phyloP scores from a whole-genome alignment of 2,797 vertebrate genomes.

The Urophycis tenuis region DNA sequence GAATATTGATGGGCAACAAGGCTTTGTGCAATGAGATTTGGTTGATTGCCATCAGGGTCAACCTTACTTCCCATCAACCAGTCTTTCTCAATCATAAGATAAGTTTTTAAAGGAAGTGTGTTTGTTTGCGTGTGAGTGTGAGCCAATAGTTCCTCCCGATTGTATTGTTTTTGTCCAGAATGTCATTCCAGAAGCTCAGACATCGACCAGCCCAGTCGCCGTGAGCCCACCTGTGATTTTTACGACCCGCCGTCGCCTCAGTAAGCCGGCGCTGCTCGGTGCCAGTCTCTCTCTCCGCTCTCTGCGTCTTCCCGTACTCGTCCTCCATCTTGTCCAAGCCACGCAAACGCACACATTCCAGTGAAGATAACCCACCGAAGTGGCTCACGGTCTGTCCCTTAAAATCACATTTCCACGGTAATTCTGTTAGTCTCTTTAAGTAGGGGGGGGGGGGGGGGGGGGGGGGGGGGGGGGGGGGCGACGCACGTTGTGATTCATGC shows the following conservation, averaged over 20 bases:
- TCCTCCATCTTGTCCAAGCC: conserved; percentile 36
- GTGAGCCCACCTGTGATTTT: not conserved
- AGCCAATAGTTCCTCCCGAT: not conserved
- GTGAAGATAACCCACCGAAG: conserved; percentile 38
- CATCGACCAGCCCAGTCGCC: not conserved
- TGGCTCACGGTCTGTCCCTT: conserved; percentile 50
- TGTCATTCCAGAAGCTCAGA: not conserved
- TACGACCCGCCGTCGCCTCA: not conserved
- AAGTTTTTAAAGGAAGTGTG: not conserved
- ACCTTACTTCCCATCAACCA: not conserved
- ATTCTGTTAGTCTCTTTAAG: conserved; percentile 53
- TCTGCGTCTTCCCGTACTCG: not conserved
- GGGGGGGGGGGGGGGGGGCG: conserved; percentile 30
- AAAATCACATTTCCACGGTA: conserved; percentile 63
- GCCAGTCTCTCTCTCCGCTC: not conserved
- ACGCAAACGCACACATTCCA: conserved; percentile 58
- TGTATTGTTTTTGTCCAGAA: not conserved
- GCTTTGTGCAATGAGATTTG: not conserved
- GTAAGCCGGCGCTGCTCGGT: not conserved
- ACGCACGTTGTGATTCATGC: conserved; percentile 13
- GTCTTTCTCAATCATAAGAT: not conserved
- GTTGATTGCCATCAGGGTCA: not conserved
- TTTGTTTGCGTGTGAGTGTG: not conserved
- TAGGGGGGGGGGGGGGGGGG: no score
- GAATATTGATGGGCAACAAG: not conserved